A percentile compares a stretch with the other conserved stretches of the same genome.
Conservation (phyloP, 2,888 invertebrate genomes). For the Panzeria rudis region DNA sequence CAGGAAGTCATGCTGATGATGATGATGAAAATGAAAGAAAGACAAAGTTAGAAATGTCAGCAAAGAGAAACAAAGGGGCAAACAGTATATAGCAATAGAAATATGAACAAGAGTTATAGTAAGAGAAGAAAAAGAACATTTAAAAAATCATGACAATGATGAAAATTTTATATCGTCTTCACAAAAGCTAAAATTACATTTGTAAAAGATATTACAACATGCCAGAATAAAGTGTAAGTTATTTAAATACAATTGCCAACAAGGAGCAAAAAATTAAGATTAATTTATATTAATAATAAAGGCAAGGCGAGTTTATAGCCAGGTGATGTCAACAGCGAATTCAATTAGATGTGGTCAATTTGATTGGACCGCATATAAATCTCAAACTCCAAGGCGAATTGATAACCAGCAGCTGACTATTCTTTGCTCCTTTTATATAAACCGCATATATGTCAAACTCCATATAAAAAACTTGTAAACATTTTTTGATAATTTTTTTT, state of each 20-base stretch:
- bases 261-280: background rate
- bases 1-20: slow-evolving; percentile 56
- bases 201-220: slow-evolving; percentile 3
- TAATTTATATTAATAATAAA: background rate
- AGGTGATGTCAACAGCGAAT: no score
- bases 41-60: slow-evolving; percentile 32
- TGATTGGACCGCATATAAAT: no score
- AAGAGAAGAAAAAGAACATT: background rate
- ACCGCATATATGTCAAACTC: no score
- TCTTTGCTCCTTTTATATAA: no score
- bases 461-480: no score
- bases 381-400: no score
- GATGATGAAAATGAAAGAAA: slow-evolving; percentile 32
- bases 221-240: background rate
- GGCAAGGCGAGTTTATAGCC: no score
- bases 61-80: slow-evolving; percentile 7
- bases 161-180: slow-evolving; percentile 55
- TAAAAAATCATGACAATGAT: slow-evolving; percentile 67
- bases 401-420: no score
- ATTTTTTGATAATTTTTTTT: no score
- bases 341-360: no score
- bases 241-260: background rate
- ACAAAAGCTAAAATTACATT: slow-evolving; percentile 18
- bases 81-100: slow-evolving; percentile 26
- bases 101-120: slow-evolving; percentile 30